phyloP scores from a whole-genome alignment of 2,113 vertebrate species.

The Nothoprocta perdicaria region DNA sequence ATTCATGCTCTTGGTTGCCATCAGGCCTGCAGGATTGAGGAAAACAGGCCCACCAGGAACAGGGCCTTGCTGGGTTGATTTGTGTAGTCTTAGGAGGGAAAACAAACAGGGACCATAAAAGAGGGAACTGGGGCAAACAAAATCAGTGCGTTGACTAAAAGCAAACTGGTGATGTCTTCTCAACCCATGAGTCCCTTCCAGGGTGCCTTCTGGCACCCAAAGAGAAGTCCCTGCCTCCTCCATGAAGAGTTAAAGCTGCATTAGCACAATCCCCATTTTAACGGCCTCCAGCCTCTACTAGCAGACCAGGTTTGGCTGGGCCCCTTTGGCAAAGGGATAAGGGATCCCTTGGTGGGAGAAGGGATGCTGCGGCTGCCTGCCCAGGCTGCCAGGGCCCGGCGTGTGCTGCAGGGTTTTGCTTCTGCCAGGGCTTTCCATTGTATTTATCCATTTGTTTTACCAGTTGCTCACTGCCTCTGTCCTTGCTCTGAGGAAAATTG shows the following conservation, averaged over 20 bases:
- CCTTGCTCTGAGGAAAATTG: background rate
- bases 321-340: constrained; percentile 6
- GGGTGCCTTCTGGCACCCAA: background rate
- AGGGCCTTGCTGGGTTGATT: background rate
- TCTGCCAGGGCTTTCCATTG: background rate
- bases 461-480: background rate
- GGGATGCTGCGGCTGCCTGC: background rate
- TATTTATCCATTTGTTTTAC: background rate
- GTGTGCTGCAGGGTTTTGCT: background rate
- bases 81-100: background rate
- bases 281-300: background rate
- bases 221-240: background rate
- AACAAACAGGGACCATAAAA: background rate
- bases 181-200: background rate
- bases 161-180: background rate
- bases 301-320: constrained; percentile 31
- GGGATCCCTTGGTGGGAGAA: background rate
- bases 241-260: background rate
- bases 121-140: background rate
- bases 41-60: background rate
- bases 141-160: background rate
- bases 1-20: background rate
- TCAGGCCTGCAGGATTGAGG: background rate
- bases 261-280: constrained; percentile 15
- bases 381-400: no score